These are phyloP conservation scores for Apamea anceps DNA, from an alignment of 2,888 invertebrate species.

Conservation along the genomic window DNA sequence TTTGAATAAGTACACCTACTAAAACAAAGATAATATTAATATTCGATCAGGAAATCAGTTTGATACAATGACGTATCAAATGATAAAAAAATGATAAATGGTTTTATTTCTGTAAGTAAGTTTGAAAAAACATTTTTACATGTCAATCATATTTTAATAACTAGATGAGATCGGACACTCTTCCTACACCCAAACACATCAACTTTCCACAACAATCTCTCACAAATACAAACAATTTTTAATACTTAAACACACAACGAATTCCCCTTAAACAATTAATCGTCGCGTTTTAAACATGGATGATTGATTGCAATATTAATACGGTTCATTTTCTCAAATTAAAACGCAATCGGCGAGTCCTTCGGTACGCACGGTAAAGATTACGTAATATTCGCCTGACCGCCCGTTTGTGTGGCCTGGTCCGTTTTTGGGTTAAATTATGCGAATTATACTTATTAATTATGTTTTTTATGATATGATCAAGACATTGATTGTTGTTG, in stretches of 20 bases:
- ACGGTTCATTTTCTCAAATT: conserved; percentile 64
- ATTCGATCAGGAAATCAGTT: background rate
- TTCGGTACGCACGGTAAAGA: conserved; percentile 18
- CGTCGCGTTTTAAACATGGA: conserved; percentile 62
- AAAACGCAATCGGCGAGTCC: conserved; percentile 66
- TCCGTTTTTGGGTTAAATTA: conserved; percentile 61
- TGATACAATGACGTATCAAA: background rate
- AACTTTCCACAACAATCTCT: conserved; percentile 25
- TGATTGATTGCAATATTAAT: conserved; percentile 73
- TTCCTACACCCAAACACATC: background rate
- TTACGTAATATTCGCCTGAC: conserved; percentile 35
- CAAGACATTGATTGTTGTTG: conserved; percentile 36
- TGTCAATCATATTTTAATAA: too few species aligned
- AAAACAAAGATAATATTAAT: background rate
- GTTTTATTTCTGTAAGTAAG: too few species aligned
- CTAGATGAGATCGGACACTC: too few species aligned
- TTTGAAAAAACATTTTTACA: too few species aligned
- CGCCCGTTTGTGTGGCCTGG: conserved; percentile 51
- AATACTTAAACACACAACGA: conserved; percentile 50
- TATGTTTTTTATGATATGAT: conserved; percentile 49
- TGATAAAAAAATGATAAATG: too few species aligned
- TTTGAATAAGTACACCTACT: background rate
- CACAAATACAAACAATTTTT: conserved; percentile 33
- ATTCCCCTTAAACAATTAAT: conserved; percentile 52
- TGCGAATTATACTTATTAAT: conserved; percentile 54